Evolutionary conservation across 1,140 invertebrate genomes (phyloP).

Genomic region (Micrasema minimum): DNA sequence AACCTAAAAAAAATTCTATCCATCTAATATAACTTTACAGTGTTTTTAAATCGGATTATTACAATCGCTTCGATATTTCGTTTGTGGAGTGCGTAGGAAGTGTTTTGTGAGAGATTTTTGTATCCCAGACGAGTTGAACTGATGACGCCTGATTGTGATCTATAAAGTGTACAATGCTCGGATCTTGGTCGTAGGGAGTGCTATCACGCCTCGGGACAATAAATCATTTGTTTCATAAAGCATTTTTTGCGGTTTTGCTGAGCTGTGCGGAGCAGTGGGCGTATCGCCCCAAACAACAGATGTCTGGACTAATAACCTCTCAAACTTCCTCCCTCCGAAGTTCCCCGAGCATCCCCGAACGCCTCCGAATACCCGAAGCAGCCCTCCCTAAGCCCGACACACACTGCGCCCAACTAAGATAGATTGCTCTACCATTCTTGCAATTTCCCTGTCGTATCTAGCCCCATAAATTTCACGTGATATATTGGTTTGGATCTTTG

Average conservation of each 20-base stretch:
- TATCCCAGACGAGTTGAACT: no score
- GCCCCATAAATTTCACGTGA: slow-evolving; percentile 79
- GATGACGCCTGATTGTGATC: no score
- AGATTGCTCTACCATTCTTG: slow-evolving; percentile 82
- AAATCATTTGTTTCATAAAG: slow-evolving; percentile 41
- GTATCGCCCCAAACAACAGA: slow-evolving; percentile 67
- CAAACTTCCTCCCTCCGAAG: slow-evolving; percentile 61
- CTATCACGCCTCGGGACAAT: slow-evolving; percentile 21
- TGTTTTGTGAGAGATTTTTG: no score
- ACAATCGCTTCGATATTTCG: no score
- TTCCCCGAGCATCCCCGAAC: background rate
- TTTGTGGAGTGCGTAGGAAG: no score
- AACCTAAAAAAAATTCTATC: no score
- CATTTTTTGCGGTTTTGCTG: slow-evolving; percentile 38
- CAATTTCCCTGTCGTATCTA: slow-evolving; percentile 83
- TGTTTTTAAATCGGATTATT: no score
- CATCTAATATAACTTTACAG: no score
- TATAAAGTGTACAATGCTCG: no score
- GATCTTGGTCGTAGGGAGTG: no score
- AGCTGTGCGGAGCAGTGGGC: slow-evolving; percentile 37
- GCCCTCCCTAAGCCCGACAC: slow-evolving; percentile 54
- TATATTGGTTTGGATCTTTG: slow-evolving; percentile 78
- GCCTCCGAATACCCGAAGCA: background rate
- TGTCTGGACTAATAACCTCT: slow-evolving; percentile 70
- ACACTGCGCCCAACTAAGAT: slow-evolving; percentile 70